Percentiles rank a stretch among this genome's conserved stretches.
phyloP scores from a whole-genome alignment of 1,140 invertebrate genomes.

The Halesus radiatus region DNA sequence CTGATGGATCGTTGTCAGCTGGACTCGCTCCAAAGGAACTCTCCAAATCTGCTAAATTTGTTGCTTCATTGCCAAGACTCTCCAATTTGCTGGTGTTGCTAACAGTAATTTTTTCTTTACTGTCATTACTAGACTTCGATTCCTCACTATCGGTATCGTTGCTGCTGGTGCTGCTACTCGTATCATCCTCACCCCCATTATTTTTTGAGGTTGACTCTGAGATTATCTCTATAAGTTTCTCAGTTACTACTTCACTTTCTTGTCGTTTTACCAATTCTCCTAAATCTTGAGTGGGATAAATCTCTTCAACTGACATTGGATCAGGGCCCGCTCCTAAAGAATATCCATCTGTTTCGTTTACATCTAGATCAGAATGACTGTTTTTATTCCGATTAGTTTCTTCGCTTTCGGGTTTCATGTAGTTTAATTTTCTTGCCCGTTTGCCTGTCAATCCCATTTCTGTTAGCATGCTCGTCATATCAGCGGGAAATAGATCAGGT shows the following conservation, averaged over 20 bases:
- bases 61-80: slow-evolving; percentile 58
- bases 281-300: slow-evolving; percentile 47
- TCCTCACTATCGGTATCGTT: not conserved
- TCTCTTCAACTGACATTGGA: slow-evolving; percentile 47
- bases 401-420: not conserved
- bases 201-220: slow-evolving; percentile 27
- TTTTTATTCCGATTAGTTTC: not conserved
- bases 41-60: slow-evolving; percentile 77
- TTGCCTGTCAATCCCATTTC: slow-evolving; percentile 53
- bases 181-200: slow-evolving; percentile 47
- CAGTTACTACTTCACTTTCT: slow-evolving; percentile 12
- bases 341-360: not conserved
- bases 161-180: not conserved
- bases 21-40: slow-evolving; percentile 81
- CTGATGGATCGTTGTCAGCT: slow-evolving; percentile 69
- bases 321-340: slow-evolving; percentile 39
- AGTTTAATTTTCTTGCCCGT: not conserved
- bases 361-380: not conserved
- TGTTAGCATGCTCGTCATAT: slow-evolving; percentile 51
- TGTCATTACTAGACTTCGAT: slow-evolving; percentile 29
- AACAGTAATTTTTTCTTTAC: slow-evolving; percentile 44
- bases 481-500: slow-evolving; percentile 49
- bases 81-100: slow-evolving; percentile 55
- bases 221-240: not conserved
- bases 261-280: slow-evolving; percentile 60